Percentiles rank a stretch among this genome's conserved stretches.
Conservation (phyloP, 2,888 invertebrate species). For the Pristionchus entomophagus region DNA sequence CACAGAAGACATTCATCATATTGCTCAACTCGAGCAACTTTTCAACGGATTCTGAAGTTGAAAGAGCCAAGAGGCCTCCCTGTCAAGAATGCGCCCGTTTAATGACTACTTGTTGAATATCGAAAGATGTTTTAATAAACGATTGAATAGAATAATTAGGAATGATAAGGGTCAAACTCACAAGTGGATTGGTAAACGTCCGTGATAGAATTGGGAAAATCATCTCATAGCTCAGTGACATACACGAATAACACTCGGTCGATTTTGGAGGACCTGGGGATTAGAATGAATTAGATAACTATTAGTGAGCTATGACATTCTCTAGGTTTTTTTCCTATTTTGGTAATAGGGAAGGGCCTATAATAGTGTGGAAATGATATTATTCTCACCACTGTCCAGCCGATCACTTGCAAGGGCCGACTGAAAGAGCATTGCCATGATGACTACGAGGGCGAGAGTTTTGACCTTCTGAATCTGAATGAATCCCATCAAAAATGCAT, state of each 20-base stretch:
- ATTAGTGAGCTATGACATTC: not conserved
- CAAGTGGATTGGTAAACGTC: slow-evolving; percentile 45
- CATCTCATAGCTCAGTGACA: slow-evolving; percentile 40
- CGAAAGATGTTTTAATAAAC: not conserved
- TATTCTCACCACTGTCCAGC: no score
- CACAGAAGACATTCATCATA: not conserved
- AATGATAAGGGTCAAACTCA: slow-evolving; percentile 73
- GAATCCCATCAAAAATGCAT: no score
- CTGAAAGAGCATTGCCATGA: no score
- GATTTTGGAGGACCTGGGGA: not conserved
- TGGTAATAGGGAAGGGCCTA: slow-evolving; percentile 8
- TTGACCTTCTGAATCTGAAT: no score
- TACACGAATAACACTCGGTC: slow-evolving; percentile 39
- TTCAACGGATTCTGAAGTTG: slow-evolving; percentile 54
- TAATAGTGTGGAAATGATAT: slow-evolving; percentile 32
- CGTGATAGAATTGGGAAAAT: not conserved
- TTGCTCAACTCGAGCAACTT: slow-evolving; percentile 60
- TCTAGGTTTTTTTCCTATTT: not conserved
- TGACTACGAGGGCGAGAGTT: no score
- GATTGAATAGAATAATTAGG: not conserved
- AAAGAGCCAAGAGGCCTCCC: slow-evolving; percentile 70
- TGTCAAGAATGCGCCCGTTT: slow-evolving; percentile 41
- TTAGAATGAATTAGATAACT: not conserved
- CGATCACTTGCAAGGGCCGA: no score
- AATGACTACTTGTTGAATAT: not conserved